These are phyloP conservation scores for Rhinichthys osculus DNA, from an alignment of 2,797 vertebrate species.

Conservation along the genomic window DNA sequence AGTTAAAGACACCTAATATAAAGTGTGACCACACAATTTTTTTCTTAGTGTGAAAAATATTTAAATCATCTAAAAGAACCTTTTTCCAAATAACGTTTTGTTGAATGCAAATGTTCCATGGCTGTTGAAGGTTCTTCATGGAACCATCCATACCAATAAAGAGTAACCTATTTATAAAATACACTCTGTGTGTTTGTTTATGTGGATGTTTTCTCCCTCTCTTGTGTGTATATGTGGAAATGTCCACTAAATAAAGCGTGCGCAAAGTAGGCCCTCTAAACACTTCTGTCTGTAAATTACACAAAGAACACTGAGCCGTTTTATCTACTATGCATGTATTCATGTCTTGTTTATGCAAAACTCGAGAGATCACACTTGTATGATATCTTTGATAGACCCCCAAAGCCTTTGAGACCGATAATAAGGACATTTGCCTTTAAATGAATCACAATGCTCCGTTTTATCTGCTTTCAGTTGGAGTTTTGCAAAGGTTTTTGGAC, in stretches of 20 bases:
- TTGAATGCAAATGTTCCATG: background rate
- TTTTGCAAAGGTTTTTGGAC: slow-evolving; percentile 3
- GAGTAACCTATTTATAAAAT: background rate
- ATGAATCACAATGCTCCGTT: background rate
- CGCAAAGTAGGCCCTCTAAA: slow-evolving; percentile 23
- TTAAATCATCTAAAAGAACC: background rate
- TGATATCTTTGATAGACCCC: slow-evolving; percentile 44
- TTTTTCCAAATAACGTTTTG: no score
- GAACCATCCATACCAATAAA: background rate
- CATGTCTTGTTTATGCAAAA: slow-evolving; percentile 35
- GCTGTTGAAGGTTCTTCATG: background rate
- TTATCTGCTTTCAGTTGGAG: background rate
- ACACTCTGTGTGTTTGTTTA: background rate
- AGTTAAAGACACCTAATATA: background rate
- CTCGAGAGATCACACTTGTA: slow-evolving; percentile 9
- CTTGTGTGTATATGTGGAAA: slow-evolving; percentile 12
- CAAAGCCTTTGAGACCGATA: slow-evolving; percentile 39
- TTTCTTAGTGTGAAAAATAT: background rate
- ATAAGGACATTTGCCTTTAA: slow-evolving; percentile 40
- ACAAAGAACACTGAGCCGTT: slow-evolving; percentile 26
- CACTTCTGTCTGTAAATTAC: slow-evolving; percentile 31
- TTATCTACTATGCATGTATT: slow-evolving; percentile 45
- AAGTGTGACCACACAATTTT: background rate
- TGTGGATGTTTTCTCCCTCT: slow-evolving; percentile 2
- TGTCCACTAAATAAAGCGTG: slow-evolving; percentile 1